phyloP scores from a whole-genome alignment of 2,888 invertebrate species.

The Cetonia aurata region DNA sequence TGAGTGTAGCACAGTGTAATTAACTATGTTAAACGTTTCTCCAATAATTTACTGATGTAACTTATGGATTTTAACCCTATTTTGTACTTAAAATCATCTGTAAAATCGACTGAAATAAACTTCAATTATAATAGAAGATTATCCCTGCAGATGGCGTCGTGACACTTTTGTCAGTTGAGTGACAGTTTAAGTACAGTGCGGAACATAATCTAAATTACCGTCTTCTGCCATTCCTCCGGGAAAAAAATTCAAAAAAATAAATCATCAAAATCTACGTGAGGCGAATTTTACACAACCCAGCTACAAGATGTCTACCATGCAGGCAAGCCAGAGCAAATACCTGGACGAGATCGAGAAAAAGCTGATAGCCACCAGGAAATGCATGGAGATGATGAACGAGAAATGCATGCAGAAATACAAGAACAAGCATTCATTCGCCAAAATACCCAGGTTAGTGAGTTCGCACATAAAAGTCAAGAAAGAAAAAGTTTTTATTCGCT shows the following conservation, averaged over 20 bases:
- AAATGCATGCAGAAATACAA: conserved; percentile 46
- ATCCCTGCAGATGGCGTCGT: too few species aligned
- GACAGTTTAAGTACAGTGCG: too few species aligned
- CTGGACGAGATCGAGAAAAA: conserved; percentile 50
- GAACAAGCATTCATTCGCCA: conserved; percentile 40
- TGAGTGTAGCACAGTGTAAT: too few species aligned
- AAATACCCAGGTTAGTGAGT: conserved; percentile 37
- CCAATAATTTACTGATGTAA: too few species aligned
- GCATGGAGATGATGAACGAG: conserved; percentile 52
- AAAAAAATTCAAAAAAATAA: neutral
- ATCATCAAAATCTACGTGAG: neutral
- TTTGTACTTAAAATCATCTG: too few species aligned
- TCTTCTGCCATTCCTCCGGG: neutral
- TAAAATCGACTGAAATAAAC: too few species aligned
- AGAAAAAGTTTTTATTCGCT: too few species aligned
- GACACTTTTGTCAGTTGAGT: too few species aligned
- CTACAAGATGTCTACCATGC: neutral
- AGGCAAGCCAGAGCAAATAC: conserved; percentile 31
- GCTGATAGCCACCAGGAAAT: conserved; percentile 50
- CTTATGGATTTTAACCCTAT: too few species aligned
- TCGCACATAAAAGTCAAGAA: neutral
- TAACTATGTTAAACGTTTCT: too few species aligned
- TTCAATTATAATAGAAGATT: too few species aligned
- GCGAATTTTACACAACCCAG: neutral
- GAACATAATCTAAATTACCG: neutral